Evolutionary conservation across 2,797 vertebrate genomes (phyloP).

Genomic region (Cossypha niveicapilla): DNA sequence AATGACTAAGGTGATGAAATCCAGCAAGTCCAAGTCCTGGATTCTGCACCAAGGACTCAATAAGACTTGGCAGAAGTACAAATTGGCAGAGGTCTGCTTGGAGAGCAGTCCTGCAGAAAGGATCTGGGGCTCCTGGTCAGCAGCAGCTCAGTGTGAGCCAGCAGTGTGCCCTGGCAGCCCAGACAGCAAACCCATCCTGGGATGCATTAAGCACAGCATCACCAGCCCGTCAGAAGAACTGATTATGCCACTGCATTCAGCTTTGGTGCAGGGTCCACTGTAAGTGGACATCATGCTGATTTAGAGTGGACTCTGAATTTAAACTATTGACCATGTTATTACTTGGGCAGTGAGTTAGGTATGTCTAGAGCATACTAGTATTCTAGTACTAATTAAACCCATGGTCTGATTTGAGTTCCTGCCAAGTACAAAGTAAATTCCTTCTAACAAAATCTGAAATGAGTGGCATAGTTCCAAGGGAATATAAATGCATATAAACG

Average conservation of each 20-base stretch:
- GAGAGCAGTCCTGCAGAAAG: background rate
- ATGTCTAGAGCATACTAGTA: background rate
- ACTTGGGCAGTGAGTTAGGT: background rate
- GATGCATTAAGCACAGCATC: fast-evolving
- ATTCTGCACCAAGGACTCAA: background rate
- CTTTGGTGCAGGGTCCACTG: background rate
- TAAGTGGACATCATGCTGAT: fast-evolving
- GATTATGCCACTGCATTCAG: background rate
- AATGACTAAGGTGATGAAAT: background rate
- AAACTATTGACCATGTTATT: background rate
- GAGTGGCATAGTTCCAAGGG: background rate
- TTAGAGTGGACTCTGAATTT: background rate
- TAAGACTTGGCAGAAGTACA: background rate
- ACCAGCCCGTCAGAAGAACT: fast-evolving
- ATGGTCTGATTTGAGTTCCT: background rate
- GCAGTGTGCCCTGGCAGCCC: background rate
- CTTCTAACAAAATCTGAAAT: background rate
- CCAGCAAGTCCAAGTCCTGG: background rate
- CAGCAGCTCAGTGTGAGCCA: background rate
- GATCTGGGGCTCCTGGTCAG: background rate
- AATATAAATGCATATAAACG: background rate
- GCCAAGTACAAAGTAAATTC: background rate
- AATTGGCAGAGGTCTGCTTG: background rate
- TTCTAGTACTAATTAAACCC: background rate
- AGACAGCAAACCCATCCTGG: background rate